phyloP scores from a whole-genome alignment of 1,140 invertebrate species.

The Bradysia coprophila region DNA sequence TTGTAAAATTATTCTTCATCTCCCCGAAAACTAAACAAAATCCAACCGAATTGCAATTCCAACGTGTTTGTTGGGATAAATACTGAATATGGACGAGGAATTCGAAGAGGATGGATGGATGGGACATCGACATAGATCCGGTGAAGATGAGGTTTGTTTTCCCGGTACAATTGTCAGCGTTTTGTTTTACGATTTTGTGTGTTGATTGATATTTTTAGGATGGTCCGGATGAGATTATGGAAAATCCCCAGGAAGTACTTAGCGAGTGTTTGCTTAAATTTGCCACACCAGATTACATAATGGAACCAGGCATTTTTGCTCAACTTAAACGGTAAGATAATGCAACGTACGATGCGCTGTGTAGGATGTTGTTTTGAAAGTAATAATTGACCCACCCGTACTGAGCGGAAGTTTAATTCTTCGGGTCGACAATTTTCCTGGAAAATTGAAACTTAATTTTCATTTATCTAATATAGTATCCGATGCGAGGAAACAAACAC shows the following conservation, averaged over 20 bases:
- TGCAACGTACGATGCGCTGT: not conserved
- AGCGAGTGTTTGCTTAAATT: slow-evolving; percentile 82
- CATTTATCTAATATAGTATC: too few relatives aligned
- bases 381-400: not conserved
- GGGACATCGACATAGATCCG: slow-evolving; percentile 9
- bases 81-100: slow-evolving; percentile 18
- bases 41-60: too few relatives aligned
- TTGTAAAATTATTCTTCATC: not conserved
- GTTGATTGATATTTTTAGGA: slow-evolving; percentile 15
- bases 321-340: slow-evolving; percentile 61
- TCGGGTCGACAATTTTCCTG: too few relatives aligned
- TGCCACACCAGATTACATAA: slow-evolving; percentile 86
- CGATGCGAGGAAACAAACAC: too few relatives aligned
- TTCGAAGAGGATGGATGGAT: slow-evolving; percentile 23
- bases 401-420: too few relatives aligned
- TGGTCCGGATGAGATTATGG: slow-evolving; percentile 47
- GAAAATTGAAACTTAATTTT: too few relatives aligned
- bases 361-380: not conserved
- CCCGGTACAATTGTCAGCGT: slow-evolving; percentile 5
- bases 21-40: too few relatives aligned
- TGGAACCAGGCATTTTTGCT: slow-evolving; percentile 92
- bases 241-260: slow-evolving; percentile 70
- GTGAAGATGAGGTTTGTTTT: slow-evolving; percentile 10
- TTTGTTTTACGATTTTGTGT: slow-evolving; percentile 1
- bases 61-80: too few relatives aligned